These are phyloP conservation scores for Ormyrus rosae DNA, from an alignment of 2,888 invertebrate genomes.

Conservation along the genomic window DNA sequence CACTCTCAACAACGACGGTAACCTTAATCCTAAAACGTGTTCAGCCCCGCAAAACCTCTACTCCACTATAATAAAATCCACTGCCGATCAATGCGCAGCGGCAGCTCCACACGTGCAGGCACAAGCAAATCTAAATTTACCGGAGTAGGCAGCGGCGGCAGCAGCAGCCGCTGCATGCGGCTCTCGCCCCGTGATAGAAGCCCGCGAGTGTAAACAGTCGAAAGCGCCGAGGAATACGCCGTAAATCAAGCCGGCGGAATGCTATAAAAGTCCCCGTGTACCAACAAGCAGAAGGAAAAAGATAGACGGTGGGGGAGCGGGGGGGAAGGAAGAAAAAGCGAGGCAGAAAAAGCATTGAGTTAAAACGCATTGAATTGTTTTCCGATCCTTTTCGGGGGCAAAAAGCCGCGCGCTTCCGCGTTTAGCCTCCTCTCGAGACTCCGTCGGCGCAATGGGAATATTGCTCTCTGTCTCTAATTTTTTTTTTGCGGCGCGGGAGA, in stretches of 20 bases:
- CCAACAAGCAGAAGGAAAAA: slow-evolving; percentile 12
- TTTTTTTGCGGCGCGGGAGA: neutral
- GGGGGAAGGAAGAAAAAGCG: neutral
- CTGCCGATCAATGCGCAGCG: neutral
- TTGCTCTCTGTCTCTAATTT: neutral
- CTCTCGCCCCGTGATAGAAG: neutral
- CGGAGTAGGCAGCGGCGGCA: neutral
- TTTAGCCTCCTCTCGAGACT: no score
- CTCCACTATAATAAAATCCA: neutral
- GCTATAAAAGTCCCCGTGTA: slow-evolving; percentile 37
- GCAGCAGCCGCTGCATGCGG: neutral
- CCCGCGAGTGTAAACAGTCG: slow-evolving; percentile 26
- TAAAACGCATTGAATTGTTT: neutral
- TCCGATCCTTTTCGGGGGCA: no score
- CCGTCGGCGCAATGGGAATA: neutral
- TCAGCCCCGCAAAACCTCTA: no score
- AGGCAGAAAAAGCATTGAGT: neutral
- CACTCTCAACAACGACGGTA: no score
- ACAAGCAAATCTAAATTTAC: slow-evolving; percentile 17
- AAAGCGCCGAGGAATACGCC: slow-evolving; percentile 20
- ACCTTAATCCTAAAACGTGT: no score
- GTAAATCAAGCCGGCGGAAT: slow-evolving; percentile 46
- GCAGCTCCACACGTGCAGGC: slow-evolving; percentile 2
- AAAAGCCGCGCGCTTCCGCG: no score
- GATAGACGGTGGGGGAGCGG: neutral